phyloP scores from a whole-genome alignment of 2,888 invertebrate species.

The Trissolcus japonicus region DNA sequence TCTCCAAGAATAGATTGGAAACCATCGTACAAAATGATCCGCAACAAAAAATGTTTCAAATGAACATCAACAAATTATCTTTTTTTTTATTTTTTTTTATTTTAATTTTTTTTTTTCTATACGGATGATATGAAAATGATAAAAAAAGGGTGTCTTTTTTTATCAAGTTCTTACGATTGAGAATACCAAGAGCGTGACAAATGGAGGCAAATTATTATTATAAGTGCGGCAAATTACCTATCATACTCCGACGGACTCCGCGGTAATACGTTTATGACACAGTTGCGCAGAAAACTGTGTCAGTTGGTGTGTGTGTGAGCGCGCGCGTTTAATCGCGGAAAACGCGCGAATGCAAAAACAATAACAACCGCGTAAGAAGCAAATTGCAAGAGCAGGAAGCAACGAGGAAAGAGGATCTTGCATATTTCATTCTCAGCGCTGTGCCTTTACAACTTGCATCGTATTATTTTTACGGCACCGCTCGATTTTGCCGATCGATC shows the following conservation, averaged over 20 bases:
- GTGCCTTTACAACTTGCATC: constrained; percentile 1
- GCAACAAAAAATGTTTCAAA: background rate
- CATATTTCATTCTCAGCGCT: constrained; percentile 42
- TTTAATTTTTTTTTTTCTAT: no score
- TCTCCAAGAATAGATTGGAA: background rate
- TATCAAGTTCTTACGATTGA: constrained; percentile 4
- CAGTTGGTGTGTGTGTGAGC: constrained; percentile 33
- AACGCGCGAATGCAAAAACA: constrained; percentile 48
- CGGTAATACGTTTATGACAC: constrained; percentile 53
- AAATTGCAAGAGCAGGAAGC: constrained; percentile 27
- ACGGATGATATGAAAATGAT: no score
- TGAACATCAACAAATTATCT: no score
- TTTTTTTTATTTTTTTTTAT: no score
- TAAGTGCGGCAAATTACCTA: constrained; percentile 39
- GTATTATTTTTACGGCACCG: constrained; percentile 13
- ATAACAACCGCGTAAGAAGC: constrained; percentile 29
- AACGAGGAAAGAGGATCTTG: constrained; percentile 34
- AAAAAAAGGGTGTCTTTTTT: no score
- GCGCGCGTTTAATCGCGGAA: constrained; percentile 43
- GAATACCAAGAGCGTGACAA: constrained; percentile 27
- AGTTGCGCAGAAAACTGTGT: constrained; percentile 54
- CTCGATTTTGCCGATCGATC: constrained; percentile 34
- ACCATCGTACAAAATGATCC: background rate
- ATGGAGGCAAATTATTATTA: constrained; percentile 14
- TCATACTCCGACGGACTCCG: constrained; percentile 25